phyloP scores from a whole-genome alignment of 2,797 vertebrate species.

The Phataginus tricuspis region DNA sequence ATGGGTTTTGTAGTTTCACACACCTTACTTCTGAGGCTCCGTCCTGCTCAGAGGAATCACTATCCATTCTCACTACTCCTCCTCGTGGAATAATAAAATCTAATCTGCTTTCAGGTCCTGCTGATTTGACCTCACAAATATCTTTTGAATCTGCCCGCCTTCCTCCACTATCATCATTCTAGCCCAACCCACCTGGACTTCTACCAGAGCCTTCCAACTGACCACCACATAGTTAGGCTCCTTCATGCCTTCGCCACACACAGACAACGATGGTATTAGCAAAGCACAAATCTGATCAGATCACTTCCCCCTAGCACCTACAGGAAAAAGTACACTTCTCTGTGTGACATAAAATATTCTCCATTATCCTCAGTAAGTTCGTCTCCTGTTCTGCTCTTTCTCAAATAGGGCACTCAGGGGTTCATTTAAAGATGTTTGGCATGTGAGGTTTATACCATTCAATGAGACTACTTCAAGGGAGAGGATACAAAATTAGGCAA shows the following conservation, averaged over 20 bases:
- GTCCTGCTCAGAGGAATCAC: background rate
- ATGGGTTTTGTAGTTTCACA: background rate
- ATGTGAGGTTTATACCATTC: background rate
- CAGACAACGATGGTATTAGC: background rate
- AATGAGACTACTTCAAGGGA: background rate
- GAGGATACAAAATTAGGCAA: conserved; percentile 23
- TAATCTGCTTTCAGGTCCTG: background rate
- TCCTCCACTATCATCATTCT: background rate
- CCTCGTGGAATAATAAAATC: background rate
- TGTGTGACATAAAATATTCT: background rate
- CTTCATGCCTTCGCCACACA: background rate
- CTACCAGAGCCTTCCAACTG: background rate
- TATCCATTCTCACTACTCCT: background rate
- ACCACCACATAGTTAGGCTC: background rate
- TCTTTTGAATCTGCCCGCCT: background rate
- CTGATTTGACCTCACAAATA: background rate
- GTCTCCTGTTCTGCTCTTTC: background rate
- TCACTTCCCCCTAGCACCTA: background rate
- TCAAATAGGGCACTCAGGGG: background rate
- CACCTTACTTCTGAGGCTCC: background rate
- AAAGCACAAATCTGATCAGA: background rate
- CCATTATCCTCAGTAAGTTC: background rate
- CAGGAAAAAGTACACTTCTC: background rate
- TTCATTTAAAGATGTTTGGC: background rate
- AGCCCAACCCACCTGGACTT: background rate